Evolutionary conservation across 2,888 invertebrate species (phyloP), one percentile per base, ranked within the genome.

Genomic region (Meandrusa payeni): DNA sequence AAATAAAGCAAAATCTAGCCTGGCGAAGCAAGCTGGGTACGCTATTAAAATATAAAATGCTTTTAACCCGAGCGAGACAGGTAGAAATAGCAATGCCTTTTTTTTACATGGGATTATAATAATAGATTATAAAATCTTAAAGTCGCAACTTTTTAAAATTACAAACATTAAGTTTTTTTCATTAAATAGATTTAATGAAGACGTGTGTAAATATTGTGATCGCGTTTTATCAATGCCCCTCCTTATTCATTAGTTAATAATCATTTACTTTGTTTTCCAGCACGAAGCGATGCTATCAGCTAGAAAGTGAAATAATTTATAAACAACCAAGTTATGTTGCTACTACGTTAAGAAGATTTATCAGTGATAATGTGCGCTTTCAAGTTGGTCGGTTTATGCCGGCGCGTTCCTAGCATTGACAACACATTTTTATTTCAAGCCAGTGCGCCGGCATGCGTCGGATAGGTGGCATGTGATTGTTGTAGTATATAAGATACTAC

Each of bases 361-460:
- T 64, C n/a, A n/a, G 59, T 64, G 64, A 69, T 64, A 61, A 64
- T 56, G 60, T 62, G 65, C 65, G 62, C 62, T 65, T 67, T 76
- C 52, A 66, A 78, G 70, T 78, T 54, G 65, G 81, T 75, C 68
- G 82, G 81, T 60, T 80, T 69, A 76, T 69, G 69, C 78, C 72
- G 70, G 81, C 75, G 68, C 74, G 71, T 71, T 75, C 67, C 73
- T 64, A 73, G 73, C 71, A 67, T 58, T 64, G 64, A 63, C 43
- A 43, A 43, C 43, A 43, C 37, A 43, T 38, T 31, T 38, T 43
- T 43, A 38, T 43, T 38, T 43, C 20, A 32, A 57, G 70, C 67
- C 78, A 81, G 81, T 83, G 52, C 48, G 53, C 51, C 56, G 56
- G 51, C 55, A 54, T 49, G 51, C 57, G 56, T 53, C 52, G 52